Base-by-base conservation (phyloP, 2,797 vertebrate genomes). In the Chromis chromis region DNA sequence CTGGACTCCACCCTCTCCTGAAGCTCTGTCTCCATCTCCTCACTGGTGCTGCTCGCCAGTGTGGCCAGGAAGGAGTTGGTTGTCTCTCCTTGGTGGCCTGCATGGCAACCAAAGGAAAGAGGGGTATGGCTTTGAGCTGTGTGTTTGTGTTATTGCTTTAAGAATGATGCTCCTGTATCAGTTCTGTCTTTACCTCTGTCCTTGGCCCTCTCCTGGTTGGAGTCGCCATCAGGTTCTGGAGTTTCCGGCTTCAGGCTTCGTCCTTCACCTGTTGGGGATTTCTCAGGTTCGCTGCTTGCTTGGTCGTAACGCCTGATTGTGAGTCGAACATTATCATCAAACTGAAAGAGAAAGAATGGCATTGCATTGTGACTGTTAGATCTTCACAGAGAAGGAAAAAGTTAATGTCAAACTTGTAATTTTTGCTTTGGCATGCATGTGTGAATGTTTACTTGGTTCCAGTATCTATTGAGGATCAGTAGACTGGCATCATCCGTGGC, bases 141-240 rank as follows among this genome's bases (percentile, higher is more conserved):
- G 5, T 12, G 19, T 28, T 13, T 13, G 14, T 3, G 21, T 14
- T 53, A 53, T 1, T 28, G 24, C 52, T 54, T 3, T 9, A 6
- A 16, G 6, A 27, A 1, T 27, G 13, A 5, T 52, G 21, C 22
- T 19, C 10, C 24, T 12, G 0, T 3, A 6, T 58, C 4, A 33
- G 46, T 24, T 62, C 27, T 1, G 0, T 52, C 17, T 31, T 70
- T 66, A 96, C 95, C 96, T 83, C 96, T 91, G 84, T 98, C 97
- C 89, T 98, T 97, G 70, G 96, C 96, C 58, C 96, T 93, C 72
- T 99, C 98, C 86, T 97, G 97, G 81, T 99, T 99, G 27, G 97
- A 99, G 74, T 99, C 97, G 0, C 97, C 97, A 89, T 99, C 97
- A 1, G 97, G 97, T 78, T 99, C 97, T 17, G 97, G 98, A n/a